Evolutionary conservation across 2,113 vertebrate species (phyloP).

Genomic region (Falco punctatus): DNA sequence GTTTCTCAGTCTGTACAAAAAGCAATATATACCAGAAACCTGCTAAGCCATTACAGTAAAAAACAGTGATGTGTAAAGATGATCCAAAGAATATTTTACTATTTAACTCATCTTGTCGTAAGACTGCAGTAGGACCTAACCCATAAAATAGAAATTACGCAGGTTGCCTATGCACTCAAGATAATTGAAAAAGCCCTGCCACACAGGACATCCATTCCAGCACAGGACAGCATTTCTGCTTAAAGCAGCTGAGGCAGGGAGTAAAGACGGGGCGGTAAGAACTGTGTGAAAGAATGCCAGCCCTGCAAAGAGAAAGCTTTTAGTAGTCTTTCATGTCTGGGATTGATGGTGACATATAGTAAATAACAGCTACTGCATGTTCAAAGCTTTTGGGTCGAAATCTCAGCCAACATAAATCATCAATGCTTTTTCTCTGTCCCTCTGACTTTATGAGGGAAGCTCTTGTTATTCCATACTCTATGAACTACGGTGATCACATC

Average conservation of each 20-base stretch:
- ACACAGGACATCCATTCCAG: background rate
- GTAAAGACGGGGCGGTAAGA: background rate
- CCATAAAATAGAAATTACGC: slow-evolving; percentile 1
- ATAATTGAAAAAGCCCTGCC: background rate
- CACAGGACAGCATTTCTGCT: background rate
- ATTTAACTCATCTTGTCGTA: slow-evolving; percentile 8
- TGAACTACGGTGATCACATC: background rate
- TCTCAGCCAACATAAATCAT: slow-evolving; percentile 15
- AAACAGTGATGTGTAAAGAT: background rate
- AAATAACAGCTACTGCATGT: slow-evolving; percentile 24
- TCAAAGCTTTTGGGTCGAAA: slow-evolving; percentile 41
- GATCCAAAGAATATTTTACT: slow-evolving; percentile 4
- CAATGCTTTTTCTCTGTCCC: background rate
- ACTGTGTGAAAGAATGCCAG: background rate
- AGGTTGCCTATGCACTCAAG: background rate
- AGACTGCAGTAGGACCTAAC: background rate
- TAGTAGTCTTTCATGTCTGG: background rate
- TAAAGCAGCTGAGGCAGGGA: background rate
- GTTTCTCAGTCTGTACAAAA: background rate
- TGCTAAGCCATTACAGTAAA: background rate
- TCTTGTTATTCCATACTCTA: background rate
- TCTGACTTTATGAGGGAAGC: background rate
- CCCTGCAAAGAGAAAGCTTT: background rate
- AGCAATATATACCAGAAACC: background rate
- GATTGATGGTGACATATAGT: slow-evolving; percentile 8